Conservation (phyloP, 2,113 vertebrate species). For the Nothocercus julius region DNA sequence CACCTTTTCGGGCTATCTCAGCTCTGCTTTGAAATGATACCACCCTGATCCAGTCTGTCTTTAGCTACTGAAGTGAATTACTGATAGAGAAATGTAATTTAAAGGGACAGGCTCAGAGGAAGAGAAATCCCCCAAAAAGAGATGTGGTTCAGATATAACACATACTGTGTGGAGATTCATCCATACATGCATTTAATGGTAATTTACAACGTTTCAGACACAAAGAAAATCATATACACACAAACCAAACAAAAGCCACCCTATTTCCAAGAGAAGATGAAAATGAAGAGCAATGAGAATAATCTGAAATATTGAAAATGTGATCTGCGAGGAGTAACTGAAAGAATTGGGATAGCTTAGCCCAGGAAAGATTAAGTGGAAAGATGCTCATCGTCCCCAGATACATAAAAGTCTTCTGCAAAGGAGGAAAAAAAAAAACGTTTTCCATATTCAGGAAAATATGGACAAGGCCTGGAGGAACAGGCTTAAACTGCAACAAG, state of each 20-base stretch:
- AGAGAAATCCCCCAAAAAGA: background rate
- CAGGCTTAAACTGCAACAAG: background rate
- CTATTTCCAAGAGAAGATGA: background rate
- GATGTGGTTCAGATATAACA: background rate
- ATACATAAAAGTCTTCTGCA: background rate
- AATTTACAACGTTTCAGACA: background rate
- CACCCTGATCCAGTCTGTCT: background rate
- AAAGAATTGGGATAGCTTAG: background rate
- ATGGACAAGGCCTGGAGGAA: background rate
- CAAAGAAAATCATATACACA: background rate
- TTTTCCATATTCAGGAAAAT: background rate
- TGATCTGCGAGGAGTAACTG: background rate
- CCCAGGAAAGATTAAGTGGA: background rate
- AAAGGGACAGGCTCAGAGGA: background rate
- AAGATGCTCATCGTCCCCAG: background rate
- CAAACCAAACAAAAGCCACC: background rate
- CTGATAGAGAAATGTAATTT: slow-evolving; percentile 3
- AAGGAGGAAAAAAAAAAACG: background rate
- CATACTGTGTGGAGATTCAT: background rate
- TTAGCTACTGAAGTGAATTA: background rate
- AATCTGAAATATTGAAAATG: background rate
- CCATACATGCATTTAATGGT: background rate
- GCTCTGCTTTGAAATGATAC: background rate
- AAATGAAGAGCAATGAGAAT: background rate
- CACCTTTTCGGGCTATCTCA: background rate